Conservation (phyloP, 2,797 vertebrate species). For the Melanotaenia boesemani region DNA sequence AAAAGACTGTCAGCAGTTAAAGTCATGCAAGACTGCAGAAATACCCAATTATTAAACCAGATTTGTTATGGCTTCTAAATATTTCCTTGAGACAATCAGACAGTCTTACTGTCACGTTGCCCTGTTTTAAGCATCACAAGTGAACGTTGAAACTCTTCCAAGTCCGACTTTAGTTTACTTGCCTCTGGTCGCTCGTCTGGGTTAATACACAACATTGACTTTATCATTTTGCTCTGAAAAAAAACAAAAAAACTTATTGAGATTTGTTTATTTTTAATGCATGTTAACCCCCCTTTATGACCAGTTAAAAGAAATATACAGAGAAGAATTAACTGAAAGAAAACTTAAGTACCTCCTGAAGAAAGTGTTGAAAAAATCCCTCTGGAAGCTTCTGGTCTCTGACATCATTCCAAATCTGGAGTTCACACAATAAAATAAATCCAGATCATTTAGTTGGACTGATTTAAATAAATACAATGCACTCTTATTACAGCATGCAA, state of each 20-base stretch:
- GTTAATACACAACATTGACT: constrained; percentile 50
- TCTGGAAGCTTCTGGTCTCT: constrained; percentile 63
- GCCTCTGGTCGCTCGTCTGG: constrained; percentile 69
- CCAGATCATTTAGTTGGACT: not conserved
- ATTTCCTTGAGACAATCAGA: constrained; percentile 26
- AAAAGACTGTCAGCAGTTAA: not conserved
- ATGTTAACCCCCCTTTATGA: not conserved
- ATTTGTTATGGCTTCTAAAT: not conserved
- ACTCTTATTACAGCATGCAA: not conserved
- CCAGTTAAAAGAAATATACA: not conserved
- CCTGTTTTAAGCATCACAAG: not conserved
- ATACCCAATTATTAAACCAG: not conserved
- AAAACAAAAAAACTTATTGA: not conserved
- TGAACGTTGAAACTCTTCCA: constrained; percentile 13
- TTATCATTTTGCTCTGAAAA: constrained; percentile 59
- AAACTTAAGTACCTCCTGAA: constrained; percentile 68
- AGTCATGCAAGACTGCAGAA: not conserved
- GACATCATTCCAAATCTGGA: constrained; percentile 69
- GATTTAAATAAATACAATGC: not conserved
- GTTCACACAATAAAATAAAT: constrained; percentile 5
- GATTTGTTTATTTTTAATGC: not conserved
- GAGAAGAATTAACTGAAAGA: not conserved
- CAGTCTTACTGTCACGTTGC: not conserved
- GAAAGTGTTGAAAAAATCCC: constrained; percentile 56
- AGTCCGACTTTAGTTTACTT: constrained; percentile 37